Base-by-base conservation (phyloP, 2,113 vertebrate species). In the Ophthalmolycus amberensis region DNA sequence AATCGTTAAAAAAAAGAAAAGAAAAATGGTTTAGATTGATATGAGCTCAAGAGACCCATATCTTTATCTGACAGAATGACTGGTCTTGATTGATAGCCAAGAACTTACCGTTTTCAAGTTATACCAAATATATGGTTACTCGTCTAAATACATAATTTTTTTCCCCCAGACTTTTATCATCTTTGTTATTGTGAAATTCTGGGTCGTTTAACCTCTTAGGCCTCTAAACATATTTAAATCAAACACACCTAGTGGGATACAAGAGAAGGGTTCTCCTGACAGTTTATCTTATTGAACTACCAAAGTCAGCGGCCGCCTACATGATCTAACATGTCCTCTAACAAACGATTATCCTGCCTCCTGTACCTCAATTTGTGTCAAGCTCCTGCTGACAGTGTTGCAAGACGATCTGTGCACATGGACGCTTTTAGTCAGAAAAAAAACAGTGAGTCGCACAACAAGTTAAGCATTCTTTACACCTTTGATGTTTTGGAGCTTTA, bases 401-500 rank as follows among this genome's bases (percentile, higher is more conserved):
- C 20, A 66, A 75, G 65, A 80, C 22, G 20, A 60, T 69, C 38
- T 42, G 48, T 22, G 54, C 1, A 62, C 27, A 58, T 32, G 7
- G 38, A 64, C 29, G 25, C 25, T 25, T 25, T 25, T 25, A 25
- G 25, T 25, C 25, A 25, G 25, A 25, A 25, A 25, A 1, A 32
- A 83, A 58, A 56, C 52, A 65, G 40, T 54, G 71, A 85, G 29
- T 76, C 65, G 18, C 63, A 9, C 42, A 34, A 48, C 59, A 82
- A 59, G 75, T 60, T 12, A 76, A 69, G 48, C 38, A 27, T 63
- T 58, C n/a, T 70, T 84, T 67, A 66, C 73, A 74, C 56, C 44
- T 58, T 38, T 72, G 38, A 29, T 62, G 52, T 9, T 82, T 40
- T 10, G 16, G 58, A 15, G 44, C 25, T 18, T 44, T 29, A 42